phyloP scores from a whole-genome alignment of 2,888 invertebrate genomes.

The Lithophane semibrunnea region DNA sequence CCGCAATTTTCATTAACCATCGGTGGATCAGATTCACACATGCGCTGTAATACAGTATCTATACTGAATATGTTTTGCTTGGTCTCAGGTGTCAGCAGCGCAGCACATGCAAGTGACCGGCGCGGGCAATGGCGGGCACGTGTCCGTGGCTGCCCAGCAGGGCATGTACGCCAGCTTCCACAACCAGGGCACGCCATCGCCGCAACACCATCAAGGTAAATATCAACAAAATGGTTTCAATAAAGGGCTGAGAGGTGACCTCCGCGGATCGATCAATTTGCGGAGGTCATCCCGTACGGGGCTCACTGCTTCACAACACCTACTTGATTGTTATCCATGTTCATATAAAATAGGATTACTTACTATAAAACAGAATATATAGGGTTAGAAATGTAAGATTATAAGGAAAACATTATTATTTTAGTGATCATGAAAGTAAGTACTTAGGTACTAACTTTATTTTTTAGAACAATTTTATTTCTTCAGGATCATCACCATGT shows the following conservation, averaged over 20 bases:
- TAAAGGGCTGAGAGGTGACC: constrained; percentile 33
- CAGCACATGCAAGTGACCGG: constrained; percentile 95
- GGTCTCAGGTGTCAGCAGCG: constrained; percentile 94
- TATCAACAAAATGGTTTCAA: constrained; percentile 28
- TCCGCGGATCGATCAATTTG: constrained; percentile 51
- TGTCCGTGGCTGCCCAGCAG: constrained; percentile 96
- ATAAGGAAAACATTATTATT: not conserved
- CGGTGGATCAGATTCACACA: not conserved
- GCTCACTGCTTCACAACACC: constrained; percentile 7
- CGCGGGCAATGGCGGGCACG: constrained; percentile 92
- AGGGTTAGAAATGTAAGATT: no score
- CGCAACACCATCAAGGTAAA: constrained; percentile 88
- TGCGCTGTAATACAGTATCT: not conserved
- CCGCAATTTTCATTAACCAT: not conserved
- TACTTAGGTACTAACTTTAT: not conserved
- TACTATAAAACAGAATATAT: not conserved
- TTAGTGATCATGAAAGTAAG: not conserved
- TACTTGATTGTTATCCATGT: not conserved
- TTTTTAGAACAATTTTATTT: not conserved
- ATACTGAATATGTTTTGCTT: constrained; percentile 14
- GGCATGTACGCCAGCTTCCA: constrained; percentile 93
- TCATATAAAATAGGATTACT: not conserved
- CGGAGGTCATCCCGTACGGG: constrained; percentile 42
- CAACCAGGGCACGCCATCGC: constrained; percentile 85
- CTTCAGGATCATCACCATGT: not conserved